Conservation (phyloP, 2,113 vertebrate genomes). For the Chamaetylas fuelleborni region DNA sequence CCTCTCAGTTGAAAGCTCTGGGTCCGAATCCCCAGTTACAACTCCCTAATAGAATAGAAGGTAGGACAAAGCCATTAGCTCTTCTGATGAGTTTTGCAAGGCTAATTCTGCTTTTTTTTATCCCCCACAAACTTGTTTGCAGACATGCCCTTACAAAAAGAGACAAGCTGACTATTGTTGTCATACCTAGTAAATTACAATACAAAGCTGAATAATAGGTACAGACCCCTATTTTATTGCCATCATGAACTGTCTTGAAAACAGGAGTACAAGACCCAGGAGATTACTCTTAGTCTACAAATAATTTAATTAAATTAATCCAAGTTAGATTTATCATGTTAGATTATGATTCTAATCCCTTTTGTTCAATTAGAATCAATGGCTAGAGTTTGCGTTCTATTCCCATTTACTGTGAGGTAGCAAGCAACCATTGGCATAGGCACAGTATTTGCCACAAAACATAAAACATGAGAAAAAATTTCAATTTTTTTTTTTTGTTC, state of each 20-base stretch:
- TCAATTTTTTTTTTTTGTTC: background rate
- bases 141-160: background rate
- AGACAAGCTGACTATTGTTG: background rate
- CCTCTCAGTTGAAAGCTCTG: background rate
- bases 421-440: background rate
- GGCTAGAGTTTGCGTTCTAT: background rate
- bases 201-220: background rate
- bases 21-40: background rate
- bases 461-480: background rate
- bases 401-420: background rate
- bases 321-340: background rate
- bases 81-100: background rate
- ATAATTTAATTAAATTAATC: background rate
- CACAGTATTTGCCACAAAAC: background rate
- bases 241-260: background rate
- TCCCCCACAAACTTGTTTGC: background rate
- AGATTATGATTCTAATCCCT: background rate
- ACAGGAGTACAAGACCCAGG: background rate
- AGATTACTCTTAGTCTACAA: background rate
- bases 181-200: background rate
- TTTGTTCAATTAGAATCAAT: background rate
- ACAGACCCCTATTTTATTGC: background rate
- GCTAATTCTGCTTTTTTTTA: background rate
- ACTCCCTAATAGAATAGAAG: fast-evolving
- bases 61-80: background rate